phyloP scores from a whole-genome alignment of 1,140 invertebrate genomes.

The Ceratosolen solmsi region DNA sequence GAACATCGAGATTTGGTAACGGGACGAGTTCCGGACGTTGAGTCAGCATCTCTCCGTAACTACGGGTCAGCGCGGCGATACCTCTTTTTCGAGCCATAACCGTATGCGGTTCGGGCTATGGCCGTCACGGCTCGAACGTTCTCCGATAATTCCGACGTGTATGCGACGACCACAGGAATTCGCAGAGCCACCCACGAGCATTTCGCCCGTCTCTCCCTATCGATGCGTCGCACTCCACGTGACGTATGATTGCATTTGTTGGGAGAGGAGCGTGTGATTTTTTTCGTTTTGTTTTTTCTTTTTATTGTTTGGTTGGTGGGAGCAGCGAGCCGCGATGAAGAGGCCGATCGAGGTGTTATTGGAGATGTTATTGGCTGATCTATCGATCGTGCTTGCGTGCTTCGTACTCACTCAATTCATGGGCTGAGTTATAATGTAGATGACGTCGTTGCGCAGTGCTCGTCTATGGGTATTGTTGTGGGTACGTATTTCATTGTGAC shows the following conservation, averaged over 20 bases:
- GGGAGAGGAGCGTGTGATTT: no score
- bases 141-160: slow-evolving; percentile 64
- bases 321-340: no score
- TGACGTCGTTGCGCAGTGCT: neutral
- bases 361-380: no score
- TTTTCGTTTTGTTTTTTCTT: no score
- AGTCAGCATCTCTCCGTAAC: neutral
- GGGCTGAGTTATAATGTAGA: slow-evolving; percentile 7
- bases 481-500: slow-evolving; percentile 30
- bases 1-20: neutral
- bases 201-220: neutral
- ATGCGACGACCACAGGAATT: slow-evolving; percentile 59
- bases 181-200: slow-evolving; percentile 6
- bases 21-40: neutral
- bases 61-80: slow-evolving; percentile 19
- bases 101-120: slow-evolving; percentile 61
- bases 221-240: neutral
- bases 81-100: slow-evolving; percentile 59
- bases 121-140: slow-evolving; percentile 61
- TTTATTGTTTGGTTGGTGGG: no score
- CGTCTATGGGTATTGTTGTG: neutral
- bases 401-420: neutral
- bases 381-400: no score
- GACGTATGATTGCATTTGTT: no score
- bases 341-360: no score